These are phyloP conservation scores for Chauna torquata DNA, from an alignment of 2,113 vertebrate genomes.

Conservation along the genomic window DNA sequence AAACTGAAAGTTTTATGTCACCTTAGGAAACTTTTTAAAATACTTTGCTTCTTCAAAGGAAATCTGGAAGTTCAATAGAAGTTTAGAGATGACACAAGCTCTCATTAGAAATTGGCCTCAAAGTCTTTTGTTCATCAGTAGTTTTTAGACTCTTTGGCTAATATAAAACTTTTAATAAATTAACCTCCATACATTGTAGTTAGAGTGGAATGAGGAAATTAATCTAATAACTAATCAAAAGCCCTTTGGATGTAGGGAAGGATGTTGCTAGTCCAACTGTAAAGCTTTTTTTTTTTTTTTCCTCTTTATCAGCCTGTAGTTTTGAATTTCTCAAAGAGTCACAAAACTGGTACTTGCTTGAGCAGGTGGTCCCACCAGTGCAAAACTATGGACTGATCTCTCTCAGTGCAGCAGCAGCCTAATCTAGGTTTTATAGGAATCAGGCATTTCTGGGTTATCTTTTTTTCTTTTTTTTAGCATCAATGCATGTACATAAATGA, in stretches of 20 bases:
- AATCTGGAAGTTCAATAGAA: neutral
- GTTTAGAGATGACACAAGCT: neutral
- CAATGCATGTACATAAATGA: neutral
- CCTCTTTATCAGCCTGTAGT: neutral
- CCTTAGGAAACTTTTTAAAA: slow-evolving; percentile 35
- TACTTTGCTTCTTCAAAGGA: slow-evolving; percentile 28
- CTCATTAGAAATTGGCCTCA: neutral
- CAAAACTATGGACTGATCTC: neutral
- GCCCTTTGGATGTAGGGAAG: neutral
- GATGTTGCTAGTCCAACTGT: neutral
- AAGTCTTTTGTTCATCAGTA: neutral
- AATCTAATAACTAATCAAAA: neutral
- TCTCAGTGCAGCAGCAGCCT: neutral
- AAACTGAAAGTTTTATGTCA: neutral
- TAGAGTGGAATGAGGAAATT: neutral
- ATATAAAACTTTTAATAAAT: slow-evolving; percentile 5
- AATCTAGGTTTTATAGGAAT: too few relatives aligned
- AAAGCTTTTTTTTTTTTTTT: neutral
- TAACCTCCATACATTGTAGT: neutral
- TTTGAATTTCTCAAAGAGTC: neutral
- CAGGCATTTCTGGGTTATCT: neutral
- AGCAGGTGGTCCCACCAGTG: neutral
- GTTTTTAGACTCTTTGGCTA: neutral
- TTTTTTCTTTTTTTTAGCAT: neutral
- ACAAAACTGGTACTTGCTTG: neutral